Evolutionary conservation across 2,888 invertebrate species (phyloP), one percentile per base, ranked within the genome.

Genomic region (Caenorhabditis doughertyi): DNA sequence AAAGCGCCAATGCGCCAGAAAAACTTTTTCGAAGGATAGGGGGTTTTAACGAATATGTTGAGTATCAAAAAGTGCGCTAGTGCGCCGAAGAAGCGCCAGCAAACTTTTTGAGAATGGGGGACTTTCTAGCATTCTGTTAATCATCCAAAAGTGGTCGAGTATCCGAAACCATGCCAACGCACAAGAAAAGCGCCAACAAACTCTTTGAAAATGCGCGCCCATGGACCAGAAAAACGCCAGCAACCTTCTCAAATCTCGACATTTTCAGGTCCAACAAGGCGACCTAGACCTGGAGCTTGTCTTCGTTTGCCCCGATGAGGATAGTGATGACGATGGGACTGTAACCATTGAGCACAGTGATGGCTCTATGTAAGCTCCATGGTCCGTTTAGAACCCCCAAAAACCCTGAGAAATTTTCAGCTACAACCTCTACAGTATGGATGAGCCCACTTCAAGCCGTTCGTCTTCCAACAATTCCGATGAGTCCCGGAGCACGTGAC

Each of bases 261-360:
- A 29, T 9, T 74, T 79, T 56, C 42, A 53, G 49, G 84, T 89
- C 0, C 89, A 93, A 92, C 92, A 94, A 88, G 95, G 95, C 13
- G 95, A 95, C 92, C 95, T 95, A 89, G 94, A 94, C 58, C 93
- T 96, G 84, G 95, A 95, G 92, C 95, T 96, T 65, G 95, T 95
- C 92, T 95, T 95, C 92, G 94, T 95, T 94, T 92, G 94, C 74
- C 95, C 95, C 87, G 95, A 95, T 91, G 92, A 92, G 62, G 93
- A 93, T 84, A 93, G 93, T 84, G 93, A 93, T 86, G 93, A 93
- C 81, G 93, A 93, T n/a, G 86, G 88, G 11, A 88, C 87, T 0
- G 91, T 91, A 8, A 81, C 89, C 64, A 84, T 91, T 35, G 90
- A 90, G 70, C 89, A 88, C 29, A 85, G 86, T 9, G 85, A 89